Evolutionary conservation across 2,797 vertebrate species (phyloP), one percentile per base, ranked within the genome.

Genomic region (Gymnodraco acuticeps): DNA sequence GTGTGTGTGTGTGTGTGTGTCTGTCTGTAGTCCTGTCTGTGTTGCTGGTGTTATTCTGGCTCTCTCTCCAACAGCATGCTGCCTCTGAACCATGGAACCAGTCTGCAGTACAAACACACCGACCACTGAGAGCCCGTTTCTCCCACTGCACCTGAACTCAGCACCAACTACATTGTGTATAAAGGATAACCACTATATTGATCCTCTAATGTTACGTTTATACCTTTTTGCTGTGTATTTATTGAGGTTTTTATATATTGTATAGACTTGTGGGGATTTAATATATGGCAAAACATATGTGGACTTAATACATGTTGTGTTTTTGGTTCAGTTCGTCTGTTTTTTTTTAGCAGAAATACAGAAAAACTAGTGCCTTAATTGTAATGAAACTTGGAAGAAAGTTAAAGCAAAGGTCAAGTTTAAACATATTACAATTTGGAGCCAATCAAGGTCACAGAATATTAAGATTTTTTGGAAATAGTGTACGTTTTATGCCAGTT

Each of bases 11-110:
- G 16, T 52, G 23, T 33, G 33, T 42, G 52, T 38, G 6, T 38
- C 7, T 9, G 52, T 84, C 83, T 88, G 11, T 85, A 97, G 96
- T 97, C 96, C 5, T 97, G 96, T 80, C 95, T 98, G 89, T 98
- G 96, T 87, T 97, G 96, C 82, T 97, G 96, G 86, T 96, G 96
- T 84, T 94, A 96, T 75, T 95, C 95, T 4, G 95, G 94, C 67
- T 96, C 95, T 85, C 90, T 95, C 69, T 92, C 96, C 73, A 96
- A 92, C 90, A 97, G 95, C 51, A 93, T 92, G 4, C 85, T 95
- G 81, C 96, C 96, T 4, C 96, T 97, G 90, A 95, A 96, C 10
- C 81, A 75, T 0, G 96, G 95, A 77, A 96, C 96, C 14, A 97
- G 96, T 65, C 92, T 94, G 59, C 96, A 96, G 10, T 97, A 86